Base-by-base conservation (phyloP, 2,797 vertebrate genomes). In the Smutsia temminckii region DNA sequence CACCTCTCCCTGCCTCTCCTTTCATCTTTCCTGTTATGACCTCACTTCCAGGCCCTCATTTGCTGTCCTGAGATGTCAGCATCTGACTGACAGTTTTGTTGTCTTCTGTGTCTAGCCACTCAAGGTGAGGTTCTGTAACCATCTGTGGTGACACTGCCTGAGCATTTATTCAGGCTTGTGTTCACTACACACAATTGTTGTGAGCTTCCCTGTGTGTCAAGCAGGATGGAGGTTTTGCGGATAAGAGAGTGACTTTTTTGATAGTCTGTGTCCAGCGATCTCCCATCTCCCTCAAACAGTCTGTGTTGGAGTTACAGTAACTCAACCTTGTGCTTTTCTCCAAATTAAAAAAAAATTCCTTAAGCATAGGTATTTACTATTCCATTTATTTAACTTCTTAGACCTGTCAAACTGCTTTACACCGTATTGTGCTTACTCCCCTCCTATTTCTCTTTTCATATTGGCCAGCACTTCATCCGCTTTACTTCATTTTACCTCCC, bases 121-220 rank as follows among this genome's bases (percentile, higher is more conserved):
- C 79, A 53, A 79, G 37, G n/a, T 1, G 21, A 93, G 64, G 16
- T 55, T 53, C 3, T 8, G 17, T 72, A 49, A 53, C 12, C 21
- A 10, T 40, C 51, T 51, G 21, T 29, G 49, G 17, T 53, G 49
- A 53, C 18, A 12, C 8, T 16, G 25, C 29, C 71, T 74, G 34
- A 8, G 55, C 3, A 25, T 74, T 5, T 17, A 29, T n/a, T 66
- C n/a, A 17, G 34, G 8, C 2, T 5, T 20, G 27, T 0, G 3
- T 53, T 63, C 32, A 51, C 9, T 12, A n/a, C 21, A 16, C 3
- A 3, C 8, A 63, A n/a, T 37, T 77, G 55, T 42, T 46, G 57
- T 66, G 68, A 34, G 21, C 57, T 14, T 13, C 12, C 32, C 6
- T 34, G 9, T 57, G 20, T 49, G 53, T 14, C 14, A 4, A 40